Conservation (phyloP, 2,797 vertebrate species). For the Siniperca obscura region DNA sequence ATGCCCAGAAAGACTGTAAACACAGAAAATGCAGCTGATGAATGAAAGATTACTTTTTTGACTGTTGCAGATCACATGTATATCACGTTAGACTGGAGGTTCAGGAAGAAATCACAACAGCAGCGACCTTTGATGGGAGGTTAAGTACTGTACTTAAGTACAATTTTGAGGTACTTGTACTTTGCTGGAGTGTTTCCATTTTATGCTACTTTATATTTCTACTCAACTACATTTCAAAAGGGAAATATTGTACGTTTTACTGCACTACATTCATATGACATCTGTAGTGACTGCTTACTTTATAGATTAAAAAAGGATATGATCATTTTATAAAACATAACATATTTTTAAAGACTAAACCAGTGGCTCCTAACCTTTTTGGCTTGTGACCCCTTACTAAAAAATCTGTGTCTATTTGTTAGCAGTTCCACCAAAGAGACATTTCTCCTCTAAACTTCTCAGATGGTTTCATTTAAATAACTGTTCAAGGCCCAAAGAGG, state of each 20-base stretch:
- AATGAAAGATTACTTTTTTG: neutral
- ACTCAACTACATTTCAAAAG: neutral
- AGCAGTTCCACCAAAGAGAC: neutral
- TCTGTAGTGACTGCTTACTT: neutral
- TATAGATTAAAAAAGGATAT: neutral
- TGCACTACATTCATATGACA: neutral
- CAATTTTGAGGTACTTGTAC: neutral
- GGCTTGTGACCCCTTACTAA: neutral
- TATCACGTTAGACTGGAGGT: neutral
- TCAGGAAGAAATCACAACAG: neutral
- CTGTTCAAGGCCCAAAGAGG: neutral
- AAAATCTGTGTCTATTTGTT: neutral
- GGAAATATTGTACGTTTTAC: neutral
- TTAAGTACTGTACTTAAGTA: neutral
- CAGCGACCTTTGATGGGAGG: neutral
- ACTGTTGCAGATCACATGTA: neutral
- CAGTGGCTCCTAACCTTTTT: neutral
- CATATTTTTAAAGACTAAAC: neutral
- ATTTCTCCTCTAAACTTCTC: neutral
- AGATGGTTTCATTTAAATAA: conserved; percentile 2
- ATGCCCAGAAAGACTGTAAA: neutral
- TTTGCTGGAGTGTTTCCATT: neutral
- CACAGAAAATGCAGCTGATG: neutral
- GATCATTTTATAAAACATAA: no score
- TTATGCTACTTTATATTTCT: neutral